A percentile compares a stretch with the other conserved stretches of the same genome.
Conservation (phyloP, 2,888 invertebrate genomes). For the Dolichomitus sp. region DNA sequence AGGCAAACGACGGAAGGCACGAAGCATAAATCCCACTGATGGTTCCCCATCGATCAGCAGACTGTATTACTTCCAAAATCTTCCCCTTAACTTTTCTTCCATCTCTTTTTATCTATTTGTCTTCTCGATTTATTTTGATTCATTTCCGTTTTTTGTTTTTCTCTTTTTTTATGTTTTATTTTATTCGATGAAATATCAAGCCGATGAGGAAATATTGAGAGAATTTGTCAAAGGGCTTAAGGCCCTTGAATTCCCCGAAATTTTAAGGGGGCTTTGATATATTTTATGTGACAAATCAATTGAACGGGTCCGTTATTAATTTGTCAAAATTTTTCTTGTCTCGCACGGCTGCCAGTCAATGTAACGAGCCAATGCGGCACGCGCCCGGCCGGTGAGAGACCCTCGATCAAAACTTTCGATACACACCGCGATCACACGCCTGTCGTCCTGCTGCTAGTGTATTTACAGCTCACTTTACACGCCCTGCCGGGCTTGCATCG, state of each 20-base stretch:
- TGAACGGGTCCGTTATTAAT: constrained; percentile 40
- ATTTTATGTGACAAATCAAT: constrained; percentile 53
- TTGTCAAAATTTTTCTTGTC: constrained; percentile 60
- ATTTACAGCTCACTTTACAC: constrained; percentile 22
- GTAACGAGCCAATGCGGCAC: constrained; percentile 62
- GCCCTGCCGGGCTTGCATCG: constrained; percentile 22
- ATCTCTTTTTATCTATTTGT: constrained; percentile 45
- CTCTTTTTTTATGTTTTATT: constrained; percentile 58
- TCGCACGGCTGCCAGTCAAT: constrained; percentile 23
- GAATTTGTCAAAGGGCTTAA: constrained; percentile 35
- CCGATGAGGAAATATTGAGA: constrained; percentile 15
- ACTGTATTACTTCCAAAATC: constrained; percentile 73
- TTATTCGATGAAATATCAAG: constrained; percentile 67
- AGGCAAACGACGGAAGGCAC: constrained; percentile 75
- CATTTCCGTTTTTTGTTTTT: constrained; percentile 71
- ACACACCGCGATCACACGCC: constrained; percentile 65
- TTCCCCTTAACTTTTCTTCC: constrained; percentile 69
- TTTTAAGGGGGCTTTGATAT: neutral
- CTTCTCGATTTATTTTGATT: constrained; percentile 28
- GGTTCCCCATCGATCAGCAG: constrained; percentile 80
- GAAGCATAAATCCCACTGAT: constrained; percentile 81
- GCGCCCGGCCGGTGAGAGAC: constrained; percentile 60
- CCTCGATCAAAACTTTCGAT: constrained; percentile 68
- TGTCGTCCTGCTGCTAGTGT: constrained; percentile 49
- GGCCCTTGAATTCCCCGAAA: constrained; percentile 7